phyloP scores from a whole-genome alignment of 1,140 invertebrate species.

The Drosophila murphyi region DNA sequence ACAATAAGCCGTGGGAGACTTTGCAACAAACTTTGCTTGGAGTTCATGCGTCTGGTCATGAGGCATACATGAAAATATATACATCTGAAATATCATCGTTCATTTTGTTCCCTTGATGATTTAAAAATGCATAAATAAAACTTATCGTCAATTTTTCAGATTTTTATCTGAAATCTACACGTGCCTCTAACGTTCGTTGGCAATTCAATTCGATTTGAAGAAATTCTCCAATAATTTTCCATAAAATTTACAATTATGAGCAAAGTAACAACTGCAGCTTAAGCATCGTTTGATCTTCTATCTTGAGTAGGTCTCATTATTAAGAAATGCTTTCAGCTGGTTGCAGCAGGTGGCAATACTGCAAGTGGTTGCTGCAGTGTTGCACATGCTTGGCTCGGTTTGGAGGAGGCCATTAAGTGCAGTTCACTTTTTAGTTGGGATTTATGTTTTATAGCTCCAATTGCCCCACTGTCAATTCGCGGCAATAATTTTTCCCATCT shows the following conservation, averaged over 20 bases:
- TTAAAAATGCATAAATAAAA: no score
- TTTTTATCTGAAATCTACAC: background rate
- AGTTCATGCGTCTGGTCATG: background rate
- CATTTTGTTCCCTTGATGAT: no score
- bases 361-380: background rate
- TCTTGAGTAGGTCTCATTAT: slow-evolving; percentile 32
- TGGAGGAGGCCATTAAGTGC: slow-evolving; percentile 6
- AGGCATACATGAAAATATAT: background rate
- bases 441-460: slow-evolving; percentile 71
- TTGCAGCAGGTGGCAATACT: slow-evolving; percentile 30
- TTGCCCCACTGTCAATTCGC: slow-evolving; percentile 62
- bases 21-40: background rate
- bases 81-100: background rate
- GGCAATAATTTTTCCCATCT: slow-evolving; percentile 67
- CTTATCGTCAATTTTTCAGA: background rate
- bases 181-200: background rate
- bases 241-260: slow-evolving; percentile 38
- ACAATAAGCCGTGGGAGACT: slow-evolving; percentile 31
- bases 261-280: slow-evolving; percentile 10
- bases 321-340: slow-evolving; percentile 38
- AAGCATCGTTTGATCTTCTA: slow-evolving; percentile 16
- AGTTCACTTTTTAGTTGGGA: slow-evolving; percentile 34
- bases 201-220: background rate
- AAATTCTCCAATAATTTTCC: background rate
- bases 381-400: slow-evolving; percentile 8